A percentile compares a stretch with the other conserved stretches of the same genome.
Conservation (phyloP, 2,888 invertebrate genomes). For the Drosophila pseudotakahashii region DNA sequence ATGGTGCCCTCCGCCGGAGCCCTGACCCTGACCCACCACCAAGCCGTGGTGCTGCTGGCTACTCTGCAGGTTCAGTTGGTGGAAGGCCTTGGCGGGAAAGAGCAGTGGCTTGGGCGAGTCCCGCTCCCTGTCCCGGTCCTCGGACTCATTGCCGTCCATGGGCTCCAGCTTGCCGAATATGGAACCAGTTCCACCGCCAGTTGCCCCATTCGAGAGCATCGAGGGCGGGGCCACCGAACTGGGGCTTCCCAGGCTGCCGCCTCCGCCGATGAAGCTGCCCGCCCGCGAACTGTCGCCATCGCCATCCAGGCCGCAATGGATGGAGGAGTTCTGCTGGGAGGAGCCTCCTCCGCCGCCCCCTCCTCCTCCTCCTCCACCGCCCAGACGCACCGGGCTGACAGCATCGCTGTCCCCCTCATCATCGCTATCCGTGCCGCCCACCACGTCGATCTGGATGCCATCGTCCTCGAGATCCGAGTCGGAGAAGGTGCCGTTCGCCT, state of each 20-base stretch:
- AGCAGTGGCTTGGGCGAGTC: conserved; percentile 63
- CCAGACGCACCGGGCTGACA: conserved; percentile 83
- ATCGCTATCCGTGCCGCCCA: conserved; percentile 91
- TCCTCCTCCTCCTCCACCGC: not conserved
- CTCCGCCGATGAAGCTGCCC: conserved; percentile 69
- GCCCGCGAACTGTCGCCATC: conserved; percentile 70
- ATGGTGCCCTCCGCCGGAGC: conserved; percentile 3
- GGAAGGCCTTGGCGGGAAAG: conserved; percentile 70
- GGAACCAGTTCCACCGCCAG: not conserved
- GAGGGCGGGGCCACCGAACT: conserved; percentile 57
- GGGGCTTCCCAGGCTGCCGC: conserved; percentile 71
- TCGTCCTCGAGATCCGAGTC: conserved; percentile 88
- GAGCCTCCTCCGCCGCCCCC: conserved; percentile 2
- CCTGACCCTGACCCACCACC: conserved; percentile 3
- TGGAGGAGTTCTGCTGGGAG: conserved; percentile 47
- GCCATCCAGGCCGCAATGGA: conserved; percentile 56
- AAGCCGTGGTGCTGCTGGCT: conserved; percentile 28
- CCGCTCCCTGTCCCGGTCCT: conserved; percentile 54
- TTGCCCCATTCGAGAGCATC: conserved; percentile 46
- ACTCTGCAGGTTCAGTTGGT: conserved; percentile 74
- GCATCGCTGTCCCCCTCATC: conserved; percentile 85
- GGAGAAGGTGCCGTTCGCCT: conserved; percentile 86
- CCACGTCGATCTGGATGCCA: conserved; percentile 92
- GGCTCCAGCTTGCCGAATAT: conserved; percentile 44
- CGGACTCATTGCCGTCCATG: conserved; percentile 58